Base-by-base conservation (phyloP, 92 coral and sea anemone species). In the Siderastrea siderea region DNA sequence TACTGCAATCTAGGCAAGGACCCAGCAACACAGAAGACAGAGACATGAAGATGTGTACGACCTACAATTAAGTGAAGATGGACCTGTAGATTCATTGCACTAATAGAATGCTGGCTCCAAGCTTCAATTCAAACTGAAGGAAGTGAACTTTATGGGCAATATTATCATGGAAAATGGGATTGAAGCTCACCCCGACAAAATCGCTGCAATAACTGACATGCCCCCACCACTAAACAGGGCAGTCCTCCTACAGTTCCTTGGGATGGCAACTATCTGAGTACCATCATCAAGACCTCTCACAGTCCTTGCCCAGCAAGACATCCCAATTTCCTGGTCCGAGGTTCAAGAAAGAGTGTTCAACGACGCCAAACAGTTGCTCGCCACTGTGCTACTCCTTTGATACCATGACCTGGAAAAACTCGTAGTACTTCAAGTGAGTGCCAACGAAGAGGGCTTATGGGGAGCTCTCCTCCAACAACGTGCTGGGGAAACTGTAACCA, bases 211-310 rank as follows among this genome's bases (percentile, higher is more conserved):
- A 87, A 8, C 49, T 26, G 38, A 26, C 47, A 73, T 87, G 84
- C 88, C 92, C 75, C 84, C 84, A 84, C 95, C 90, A 49, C 77
- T 68, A 45, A 85, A 89, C 90, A 92, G 88, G 53, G 78, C 95
- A 58, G 95, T 90, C 9, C 72, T 88, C 68, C 90, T 79, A 46
- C 57, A 90, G 66, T 92, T 88, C 84, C 82, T 88, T 14, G 92
- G 95, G 3, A 92, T 92, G 92, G 84, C 83, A 92, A 92, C 86
- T 84, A 84, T 51, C 92, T 92, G 13, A 77, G 86, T 72, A 54
- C 87, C 77, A 46, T 50, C 60, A 92, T 92, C 16, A 26, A 69
- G 90, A 55, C 95, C 92, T 11, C 84, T 88, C 47, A 62, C 80
- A 14, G 57, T n/a, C 51, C 91, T 91, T 17, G 76, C 88, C 47